Conservation (phyloP, 2,797 vertebrate species). For the Clamator glandarius region DNA sequence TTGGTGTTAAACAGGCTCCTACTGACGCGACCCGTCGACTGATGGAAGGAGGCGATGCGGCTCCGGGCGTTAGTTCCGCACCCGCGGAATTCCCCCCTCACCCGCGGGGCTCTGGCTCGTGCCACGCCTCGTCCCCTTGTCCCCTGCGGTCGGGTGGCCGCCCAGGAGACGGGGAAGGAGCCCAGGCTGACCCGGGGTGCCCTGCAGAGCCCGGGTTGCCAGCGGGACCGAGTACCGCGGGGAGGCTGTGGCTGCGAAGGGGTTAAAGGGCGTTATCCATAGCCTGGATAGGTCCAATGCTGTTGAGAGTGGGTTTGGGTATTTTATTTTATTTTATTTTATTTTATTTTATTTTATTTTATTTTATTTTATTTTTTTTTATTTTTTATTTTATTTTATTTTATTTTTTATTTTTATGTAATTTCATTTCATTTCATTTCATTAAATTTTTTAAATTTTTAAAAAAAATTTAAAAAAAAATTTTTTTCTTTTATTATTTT, state of each 20-base stretch:
- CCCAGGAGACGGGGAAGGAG: fast-evolving
- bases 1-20: slow-evolving; percentile 53
- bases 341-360: no score
- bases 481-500: neutral
- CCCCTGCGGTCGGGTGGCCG: neutral
- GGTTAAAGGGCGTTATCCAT: neutral
- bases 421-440: no score
- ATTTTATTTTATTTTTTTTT: no score
- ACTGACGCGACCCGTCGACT: slow-evolving; percentile 46
- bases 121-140: no score
- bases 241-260: neutral
- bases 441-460: no score
- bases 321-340: no score
- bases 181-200: fast-evolving
- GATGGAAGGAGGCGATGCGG: slow-evolving; percentile 25
- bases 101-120: no score
- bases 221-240: fast-evolving
- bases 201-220: fast-evolving
- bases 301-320: fast-evolving
- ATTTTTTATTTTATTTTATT: no score
- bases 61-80: neutral
- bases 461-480: no score
- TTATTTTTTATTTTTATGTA: no score
- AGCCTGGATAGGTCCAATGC: neutral
- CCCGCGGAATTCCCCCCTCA: no score